Evolutionary conservation across 2,888 invertebrate genomes (phyloP).

Genomic region (Omphaloscelis lunosa): DNA sequence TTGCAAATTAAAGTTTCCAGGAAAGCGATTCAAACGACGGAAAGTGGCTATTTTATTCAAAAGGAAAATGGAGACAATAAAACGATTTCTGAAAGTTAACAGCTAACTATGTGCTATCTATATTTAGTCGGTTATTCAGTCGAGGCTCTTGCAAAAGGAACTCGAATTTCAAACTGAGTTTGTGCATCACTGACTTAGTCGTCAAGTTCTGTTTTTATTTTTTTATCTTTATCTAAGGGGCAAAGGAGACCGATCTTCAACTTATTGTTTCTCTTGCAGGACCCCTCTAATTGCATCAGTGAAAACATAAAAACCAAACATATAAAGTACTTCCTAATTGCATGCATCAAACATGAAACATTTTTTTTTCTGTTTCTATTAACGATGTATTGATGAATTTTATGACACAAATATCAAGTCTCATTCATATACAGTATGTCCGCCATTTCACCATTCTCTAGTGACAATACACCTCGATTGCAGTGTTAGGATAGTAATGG

Average conservation of each 20-base stretch:
- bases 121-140: slow-evolving; percentile 14
- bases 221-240: neutral
- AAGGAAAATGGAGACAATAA: slow-evolving; percentile 4
- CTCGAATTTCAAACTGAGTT: slow-evolving; percentile 15
- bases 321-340: neutral
- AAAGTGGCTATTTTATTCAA: slow-evolving; percentile 5
- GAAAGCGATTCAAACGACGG: neutral
- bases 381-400: neutral
- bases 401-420: neutral
- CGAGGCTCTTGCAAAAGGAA: slow-evolving; percentile 5
- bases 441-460: neutral
- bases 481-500: neutral
- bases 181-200: neutral
- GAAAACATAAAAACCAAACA: neutral
- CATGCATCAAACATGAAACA: too few species aligned
- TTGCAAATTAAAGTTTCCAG: slow-evolving; percentile 10
- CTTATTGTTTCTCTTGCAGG: too few species aligned
- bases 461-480: neutral
- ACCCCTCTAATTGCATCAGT: neutral
- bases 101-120: slow-evolving; percentile 14
- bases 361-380: neutral
- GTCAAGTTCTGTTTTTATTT: neutral
- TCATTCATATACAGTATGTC: neutral
- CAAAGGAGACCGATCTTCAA: neutral
- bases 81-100: slow-evolving; percentile 13